Percentiles rank a stretch among this genome's conserved stretches.
phyloP scores from a whole-genome alignment of 2,113 vertebrate species.

The Lophotis ruficrista region DNA sequence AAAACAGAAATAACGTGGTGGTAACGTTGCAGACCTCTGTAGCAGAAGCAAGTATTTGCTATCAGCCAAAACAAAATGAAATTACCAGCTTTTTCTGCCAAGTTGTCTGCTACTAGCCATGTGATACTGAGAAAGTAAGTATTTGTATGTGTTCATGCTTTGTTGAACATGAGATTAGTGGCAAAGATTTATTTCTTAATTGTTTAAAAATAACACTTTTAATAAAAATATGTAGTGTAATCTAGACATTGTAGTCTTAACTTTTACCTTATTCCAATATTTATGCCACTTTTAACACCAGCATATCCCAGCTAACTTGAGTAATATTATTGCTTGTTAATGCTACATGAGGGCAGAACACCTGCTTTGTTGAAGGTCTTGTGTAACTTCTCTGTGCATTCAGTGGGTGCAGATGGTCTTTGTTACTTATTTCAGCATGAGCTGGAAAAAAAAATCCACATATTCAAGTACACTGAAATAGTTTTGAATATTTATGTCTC shows the following conservation, averaged over 20 bases:
- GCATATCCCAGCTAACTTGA: background rate
- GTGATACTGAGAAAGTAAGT: background rate
- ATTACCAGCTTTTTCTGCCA: background rate
- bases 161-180: background rate
- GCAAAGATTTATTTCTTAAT: background rate
- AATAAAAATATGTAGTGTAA: background rate
- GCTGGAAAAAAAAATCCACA: background rate
- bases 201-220: background rate
- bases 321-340: background rate
- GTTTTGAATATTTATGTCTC: background rate
- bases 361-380: background rate
- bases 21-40: background rate
- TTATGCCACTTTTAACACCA: background rate
- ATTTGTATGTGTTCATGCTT: background rate
- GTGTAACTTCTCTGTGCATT: background rate
- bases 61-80: background rate
- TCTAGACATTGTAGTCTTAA: background rate
- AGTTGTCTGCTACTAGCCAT: background rate
- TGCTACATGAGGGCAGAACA: rapidly evolving
- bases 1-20: background rate
- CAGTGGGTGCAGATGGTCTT: background rate
- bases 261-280: background rate
- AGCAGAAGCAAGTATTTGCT: background rate
- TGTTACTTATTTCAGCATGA: background rate
- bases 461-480: background rate